Evolutionary conservation across 2,113 vertebrate genomes (phyloP).

Genomic region (Cephalopholis sonnerati): DNA sequence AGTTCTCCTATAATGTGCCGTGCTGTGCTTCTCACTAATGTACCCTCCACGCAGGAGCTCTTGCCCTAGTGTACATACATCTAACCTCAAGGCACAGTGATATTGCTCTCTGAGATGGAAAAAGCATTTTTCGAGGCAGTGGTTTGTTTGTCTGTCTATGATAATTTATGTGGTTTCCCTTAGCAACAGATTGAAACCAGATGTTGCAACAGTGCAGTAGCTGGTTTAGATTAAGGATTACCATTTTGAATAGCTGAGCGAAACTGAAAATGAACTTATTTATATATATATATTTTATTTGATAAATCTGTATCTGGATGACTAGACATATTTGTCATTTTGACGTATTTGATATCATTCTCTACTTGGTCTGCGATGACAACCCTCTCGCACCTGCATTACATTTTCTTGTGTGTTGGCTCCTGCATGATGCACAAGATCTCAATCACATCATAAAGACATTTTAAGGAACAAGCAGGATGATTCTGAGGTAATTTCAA

Average conservation of each 20-base stretch:
- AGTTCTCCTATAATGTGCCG: conserved; percentile 4
- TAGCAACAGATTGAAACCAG: not conserved
- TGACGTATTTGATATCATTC: too few species aligned
- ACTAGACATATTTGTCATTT: not conserved
- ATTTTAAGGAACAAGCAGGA: not conserved
- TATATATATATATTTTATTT: too few species aligned
- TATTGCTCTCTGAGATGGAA: not conserved
- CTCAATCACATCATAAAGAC: not conserved
- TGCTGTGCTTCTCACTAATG: conserved; percentile 34
- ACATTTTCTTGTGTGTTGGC: too few species aligned
- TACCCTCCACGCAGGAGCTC: not conserved
- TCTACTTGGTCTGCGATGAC: too few species aligned
- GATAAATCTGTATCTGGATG: too few species aligned
- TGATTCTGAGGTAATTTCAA: not conserved
- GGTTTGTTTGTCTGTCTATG: not conserved
- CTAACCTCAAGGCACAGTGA: conserved; percentile 7
- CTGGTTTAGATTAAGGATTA: not conserved
- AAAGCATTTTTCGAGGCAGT: conserved; percentile 4
- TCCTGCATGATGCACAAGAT: not conserved
- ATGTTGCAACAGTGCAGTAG: not conserved
- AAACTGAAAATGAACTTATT: not conserved
- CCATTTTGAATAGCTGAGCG: not conserved
- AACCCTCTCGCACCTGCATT: too few species aligned
- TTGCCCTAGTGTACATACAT: not conserved
- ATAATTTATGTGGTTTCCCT: not conserved